Evolutionary conservation across 2,888 invertebrate genomes (phyloP).

Genomic region (Alviniconcha strummeri): DNA sequence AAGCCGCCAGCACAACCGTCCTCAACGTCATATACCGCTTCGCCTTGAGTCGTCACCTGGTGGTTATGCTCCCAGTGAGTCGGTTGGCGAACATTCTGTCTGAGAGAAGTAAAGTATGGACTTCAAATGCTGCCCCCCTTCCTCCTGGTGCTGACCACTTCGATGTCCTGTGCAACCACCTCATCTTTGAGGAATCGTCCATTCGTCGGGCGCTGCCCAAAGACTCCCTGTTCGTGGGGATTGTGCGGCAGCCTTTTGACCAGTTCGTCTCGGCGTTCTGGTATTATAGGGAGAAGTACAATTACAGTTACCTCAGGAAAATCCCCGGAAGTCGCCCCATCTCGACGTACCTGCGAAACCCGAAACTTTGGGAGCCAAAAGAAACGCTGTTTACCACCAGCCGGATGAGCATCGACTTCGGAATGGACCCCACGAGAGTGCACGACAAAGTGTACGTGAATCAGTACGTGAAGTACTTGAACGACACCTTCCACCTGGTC

Average conservation of each 20-base stretch:
- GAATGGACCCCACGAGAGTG: neutral
- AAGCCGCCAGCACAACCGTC: conserved; percentile 34
- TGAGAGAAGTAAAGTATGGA: neutral
- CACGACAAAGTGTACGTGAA: neutral
- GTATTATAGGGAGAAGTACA: conserved; percentile 24
- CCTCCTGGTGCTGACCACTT: neutral
- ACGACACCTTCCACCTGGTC: conserved; percentile 33
- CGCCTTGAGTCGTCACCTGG: conserved; percentile 24
- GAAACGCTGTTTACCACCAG: conserved; percentile 26
- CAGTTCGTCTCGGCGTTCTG: conserved; percentile 35
- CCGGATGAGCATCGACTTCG: conserved; percentile 36
- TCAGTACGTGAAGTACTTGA: conserved; percentile 18
- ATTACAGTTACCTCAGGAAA: neutral
- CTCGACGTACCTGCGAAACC: conserved; percentile 19
- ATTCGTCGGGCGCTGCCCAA: neutral
- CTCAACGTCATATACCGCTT: conserved; percentile 33
- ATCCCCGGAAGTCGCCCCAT: conserved; percentile 28
- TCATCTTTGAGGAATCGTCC: conserved; percentile 15
- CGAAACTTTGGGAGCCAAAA: neutral
- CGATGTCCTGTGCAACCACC: conserved; percentile 35
- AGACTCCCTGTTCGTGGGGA: conserved; percentile 30
- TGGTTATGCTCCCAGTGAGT: conserved; percentile 25
- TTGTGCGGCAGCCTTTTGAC: conserved; percentile 32
- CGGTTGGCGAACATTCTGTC: conserved; percentile 18
- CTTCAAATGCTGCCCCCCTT: neutral